Base-by-base conservation (phyloP, 1,140 invertebrate genomes). In the Homarus americanus region DNA sequence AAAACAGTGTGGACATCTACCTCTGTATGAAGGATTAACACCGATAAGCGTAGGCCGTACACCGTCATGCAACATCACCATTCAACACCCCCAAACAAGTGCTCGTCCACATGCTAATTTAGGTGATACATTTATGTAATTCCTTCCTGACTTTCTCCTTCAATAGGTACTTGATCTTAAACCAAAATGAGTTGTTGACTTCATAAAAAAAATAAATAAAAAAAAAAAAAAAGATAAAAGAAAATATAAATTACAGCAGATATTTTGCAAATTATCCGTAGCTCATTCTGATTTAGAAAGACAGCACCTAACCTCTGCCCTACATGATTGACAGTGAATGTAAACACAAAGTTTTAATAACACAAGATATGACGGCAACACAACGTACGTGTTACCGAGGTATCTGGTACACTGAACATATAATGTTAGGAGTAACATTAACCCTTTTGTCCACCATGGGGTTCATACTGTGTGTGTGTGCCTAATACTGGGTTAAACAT, bases 1-100 rank as follows among this genome's bases (percentile, higher is more conserved):
- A 10, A 36, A 38, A 75, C 38, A 75, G 0, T 75, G 38, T 75
- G 58, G 12, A 63, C 12, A 63, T 63, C 12, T 63, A 63, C 20
- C 58, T 63, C 20, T 63, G 44, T 63, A 20, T 63, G 20, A 63
- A 63, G 58, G 58, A 15, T 63, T 63, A 63, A 63, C 75, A 76
- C 75, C 28, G 36, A 76, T 24, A 76, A 76, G 75, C 75, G 2
- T 41, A 76, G 36, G 20, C 75, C 24, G 20, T 40, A 41, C 20
- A 40, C 75, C 75, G n/a, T n/a, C n/a, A 76, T 76, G 75, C 75
- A 76, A 76, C 75, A 76, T 76, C 75, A 40, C 28, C 32, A 36
- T 28, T 36, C 75, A 76, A 76, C 34, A 41, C 36, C 75, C n/a
- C 34, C 32, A 36, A 24, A 24, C 36, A n/a, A 41, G 34, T 40